Conservation (phyloP, 2,113 vertebrate genomes). For the Parus major region DNA sequence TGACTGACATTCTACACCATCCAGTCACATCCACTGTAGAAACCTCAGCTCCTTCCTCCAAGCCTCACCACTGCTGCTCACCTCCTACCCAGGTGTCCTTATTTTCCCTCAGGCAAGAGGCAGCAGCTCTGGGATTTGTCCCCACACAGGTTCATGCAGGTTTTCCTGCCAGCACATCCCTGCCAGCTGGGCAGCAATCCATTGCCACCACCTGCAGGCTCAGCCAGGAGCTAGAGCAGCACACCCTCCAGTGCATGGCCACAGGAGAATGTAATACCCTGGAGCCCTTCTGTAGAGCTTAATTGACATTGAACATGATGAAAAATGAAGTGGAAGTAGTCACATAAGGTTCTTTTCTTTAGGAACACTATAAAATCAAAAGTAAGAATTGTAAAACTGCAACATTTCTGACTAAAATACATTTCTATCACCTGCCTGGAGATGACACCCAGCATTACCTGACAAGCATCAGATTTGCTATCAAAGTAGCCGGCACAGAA, state of each 20-base stretch:
- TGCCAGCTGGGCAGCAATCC: not conserved
- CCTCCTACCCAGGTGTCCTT: not conserved
- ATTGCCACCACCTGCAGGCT: not conserved
- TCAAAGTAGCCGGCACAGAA: constrained; percentile 87
- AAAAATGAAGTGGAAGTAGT: not conserved
- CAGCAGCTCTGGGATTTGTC: not conserved
- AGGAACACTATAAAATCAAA: not conserved
- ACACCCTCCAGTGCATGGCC: not conserved
- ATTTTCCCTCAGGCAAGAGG: not conserved
- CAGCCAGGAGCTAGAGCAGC: not conserved
- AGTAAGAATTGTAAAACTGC: not conserved
- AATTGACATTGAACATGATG: not conserved
- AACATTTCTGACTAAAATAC: not conserved
- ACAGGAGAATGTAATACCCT: not conserved
- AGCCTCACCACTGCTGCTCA: not conserved
- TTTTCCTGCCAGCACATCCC: not conserved
- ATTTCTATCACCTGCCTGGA: not conserved
- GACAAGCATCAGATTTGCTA: constrained; percentile 86
- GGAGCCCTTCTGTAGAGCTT: not conserved
- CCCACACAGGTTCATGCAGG: not conserved
- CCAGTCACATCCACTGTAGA: not conserved
- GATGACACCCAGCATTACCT: constrained; percentile 76
- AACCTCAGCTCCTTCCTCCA: not conserved
- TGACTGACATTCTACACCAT: not conserved
- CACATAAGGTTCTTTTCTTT: not conserved